Evolutionary conservation across 2,797 vertebrate genomes (phyloP).

Genomic region (Intellagama lesueurii): DNA sequence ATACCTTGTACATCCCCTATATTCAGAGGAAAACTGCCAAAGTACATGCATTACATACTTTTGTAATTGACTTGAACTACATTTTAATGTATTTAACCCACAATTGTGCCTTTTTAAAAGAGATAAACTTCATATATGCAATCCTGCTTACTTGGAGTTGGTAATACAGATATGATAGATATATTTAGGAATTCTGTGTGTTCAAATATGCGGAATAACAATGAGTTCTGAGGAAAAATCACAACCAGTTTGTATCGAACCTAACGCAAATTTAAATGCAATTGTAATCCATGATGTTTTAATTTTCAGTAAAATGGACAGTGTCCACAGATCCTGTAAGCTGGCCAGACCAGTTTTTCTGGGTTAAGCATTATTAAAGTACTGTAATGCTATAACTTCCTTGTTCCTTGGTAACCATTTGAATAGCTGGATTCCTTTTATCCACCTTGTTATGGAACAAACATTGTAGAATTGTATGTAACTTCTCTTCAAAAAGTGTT

Average conservation of each 20-base stretch:
- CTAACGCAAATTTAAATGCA: neutral
- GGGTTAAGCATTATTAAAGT: neutral
- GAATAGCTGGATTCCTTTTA: neutral
- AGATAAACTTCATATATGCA: neutral
- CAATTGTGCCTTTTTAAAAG: neutral
- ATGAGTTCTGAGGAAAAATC: neutral
- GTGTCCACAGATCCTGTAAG: neutral
- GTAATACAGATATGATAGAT: neutral
- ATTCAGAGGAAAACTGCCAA: neutral
- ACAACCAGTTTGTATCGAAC: neutral
- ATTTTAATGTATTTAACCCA: neutral
- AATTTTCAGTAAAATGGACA: constrained; percentile 2
- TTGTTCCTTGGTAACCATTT: neutral
- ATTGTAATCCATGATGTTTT: neutral
- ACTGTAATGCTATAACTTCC: neutral
- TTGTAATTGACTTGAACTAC: too few relatives aligned
- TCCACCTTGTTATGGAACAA: neutral
- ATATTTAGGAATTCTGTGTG: neutral
- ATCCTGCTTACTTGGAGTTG: neutral
- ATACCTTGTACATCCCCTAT: neutral
- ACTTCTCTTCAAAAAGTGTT: neutral
- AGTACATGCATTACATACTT: neutral
- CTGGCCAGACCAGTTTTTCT: neutral
- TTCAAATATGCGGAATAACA: neutral
- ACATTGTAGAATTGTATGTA: neutral